phyloP scores from a whole-genome alignment of 1,140 invertebrate genomes.

The Drosophila nasuta region DNA sequence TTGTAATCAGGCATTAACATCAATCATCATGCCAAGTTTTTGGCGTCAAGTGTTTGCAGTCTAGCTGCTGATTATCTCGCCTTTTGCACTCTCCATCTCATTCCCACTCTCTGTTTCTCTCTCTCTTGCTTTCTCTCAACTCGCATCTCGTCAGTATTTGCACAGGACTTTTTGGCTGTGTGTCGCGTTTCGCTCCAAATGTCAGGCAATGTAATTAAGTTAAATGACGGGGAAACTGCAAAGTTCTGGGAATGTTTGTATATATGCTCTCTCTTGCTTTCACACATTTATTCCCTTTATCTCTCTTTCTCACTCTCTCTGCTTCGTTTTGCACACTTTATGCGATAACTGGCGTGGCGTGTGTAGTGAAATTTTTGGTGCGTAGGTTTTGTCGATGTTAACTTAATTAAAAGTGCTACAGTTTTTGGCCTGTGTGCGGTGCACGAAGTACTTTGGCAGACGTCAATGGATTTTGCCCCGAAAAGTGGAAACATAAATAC shows the following conservation, averaged over 20 bases:
- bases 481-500: conserved; percentile 59
- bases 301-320: background rate
- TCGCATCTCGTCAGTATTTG: conserved; percentile 26
- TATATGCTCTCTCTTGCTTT: conserved; percentile 28
- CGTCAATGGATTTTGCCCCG: conserved; percentile 20
- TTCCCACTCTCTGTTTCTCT: background rate
- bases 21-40: conserved; percentile 57
- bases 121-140: conserved; percentile 4
- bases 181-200: conserved; percentile 62
- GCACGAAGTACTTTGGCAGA: conserved; percentile 28
- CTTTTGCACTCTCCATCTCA: background rate
- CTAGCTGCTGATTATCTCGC: conserved; percentile 25
- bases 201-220: conserved; percentile 78
- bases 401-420: conserved; percentile 77
- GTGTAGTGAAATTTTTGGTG: conserved; percentile 48
- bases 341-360: conserved; percentile 12
- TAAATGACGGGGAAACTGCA: conserved; percentile 80
- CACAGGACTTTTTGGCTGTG: conserved; percentile 47
- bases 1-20: conserved; percentile 73
- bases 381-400: conserved; percentile 53
- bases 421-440: conserved; percentile 44
- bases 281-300: background rate
- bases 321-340: background rate
- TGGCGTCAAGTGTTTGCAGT: conserved; percentile 21
- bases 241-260: conserved; percentile 70